Percentiles rank a stretch among this genome's conserved stretches.
These are phyloP conservation scores for Pterocles burchelli DNA, from an alignment of 2,113 vertebrate genomes.

Conservation along the genomic window DNA sequence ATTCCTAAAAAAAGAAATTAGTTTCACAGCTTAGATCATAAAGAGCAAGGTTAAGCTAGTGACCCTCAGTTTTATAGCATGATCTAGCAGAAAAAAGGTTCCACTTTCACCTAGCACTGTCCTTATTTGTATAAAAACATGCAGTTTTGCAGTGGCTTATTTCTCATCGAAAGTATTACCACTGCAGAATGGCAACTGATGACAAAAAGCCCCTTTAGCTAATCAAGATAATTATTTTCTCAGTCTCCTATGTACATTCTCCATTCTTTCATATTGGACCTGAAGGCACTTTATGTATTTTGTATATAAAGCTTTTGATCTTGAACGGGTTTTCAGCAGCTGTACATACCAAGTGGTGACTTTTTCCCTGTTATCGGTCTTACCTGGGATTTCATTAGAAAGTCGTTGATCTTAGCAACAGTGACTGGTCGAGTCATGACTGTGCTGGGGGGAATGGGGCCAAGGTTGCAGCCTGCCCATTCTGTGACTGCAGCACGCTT, in stretches of 20 bases:
- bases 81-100: not conserved
- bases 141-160: not conserved
- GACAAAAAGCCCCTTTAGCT: not conserved
- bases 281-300: not conserved
- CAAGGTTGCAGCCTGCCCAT: constrained; percentile 86
- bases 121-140: not conserved
- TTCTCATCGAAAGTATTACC: not conserved
- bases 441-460: constrained; percentile 80
- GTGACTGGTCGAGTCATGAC: constrained; percentile 88
- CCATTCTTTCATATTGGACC: not conserved
- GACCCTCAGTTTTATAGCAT: not conserved
- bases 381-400: constrained; percentile 89
- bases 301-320: not conserved
- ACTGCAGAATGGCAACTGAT: not conserved
- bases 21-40: not conserved
- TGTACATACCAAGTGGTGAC: not conserved
- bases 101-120: not conserved
- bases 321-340: not conserved
- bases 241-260: not conserved
- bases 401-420: constrained; percentile 81
- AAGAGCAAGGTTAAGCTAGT: not conserved
- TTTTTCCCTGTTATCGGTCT: not conserved
- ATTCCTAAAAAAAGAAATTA: constrained; percentile 73
- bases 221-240: not conserved
- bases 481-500: constrained; percentile 76